Evolutionary conservation across 2,113 vertebrate genomes (phyloP), one percentile per base, ranked within the genome.

Genomic region (Procavia capensis): DNA sequence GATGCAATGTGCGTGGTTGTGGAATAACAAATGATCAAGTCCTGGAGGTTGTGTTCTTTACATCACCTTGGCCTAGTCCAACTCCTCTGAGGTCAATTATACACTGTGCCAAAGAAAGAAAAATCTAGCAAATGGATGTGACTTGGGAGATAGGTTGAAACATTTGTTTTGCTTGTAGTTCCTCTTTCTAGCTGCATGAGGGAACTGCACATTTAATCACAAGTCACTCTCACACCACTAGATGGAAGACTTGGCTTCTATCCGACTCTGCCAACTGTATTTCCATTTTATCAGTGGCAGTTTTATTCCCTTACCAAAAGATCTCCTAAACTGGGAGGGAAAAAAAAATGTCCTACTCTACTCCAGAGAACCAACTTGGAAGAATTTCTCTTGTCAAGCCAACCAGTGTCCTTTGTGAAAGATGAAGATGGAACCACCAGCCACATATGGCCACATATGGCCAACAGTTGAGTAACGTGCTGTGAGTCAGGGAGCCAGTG

Each of bases 191-290:
- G 47, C n/a, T 8, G n/a, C 45, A 1, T 2, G 31, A 14, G 66
- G 72, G 72, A 93, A 61, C 17, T 63, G 29, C 0, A 0, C 0
- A 0, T 54, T 59, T 20, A 25, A 0, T 68, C 17, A 2, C 29
- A n/a, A 59, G 87, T 74, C 68, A 0, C 24, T 34, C 59, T 54
- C 0, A 0, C 25, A 19, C 87, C 64, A 25, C 88, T 57, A 43
- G 84, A 79, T 57, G 81, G 96, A 94, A 87, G 90, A 70, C 94
- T 85, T 61, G 78, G 95, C 90, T 95, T 74, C 90, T 87, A 36
- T 64, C 90, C 0, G 20, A 31, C 22, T 64, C 95, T 68, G n/a
- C n/a, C 90, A 43, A 8, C 54, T 54, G 11, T 54, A 90, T 75
- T 93, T 79, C 88, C 61, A 17, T 19, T 50, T 47, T 39, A 72